Evolutionary conservation across 2,113 vertebrate genomes (phyloP).

Genomic region (Gnathonemus longibarbis): DNA sequence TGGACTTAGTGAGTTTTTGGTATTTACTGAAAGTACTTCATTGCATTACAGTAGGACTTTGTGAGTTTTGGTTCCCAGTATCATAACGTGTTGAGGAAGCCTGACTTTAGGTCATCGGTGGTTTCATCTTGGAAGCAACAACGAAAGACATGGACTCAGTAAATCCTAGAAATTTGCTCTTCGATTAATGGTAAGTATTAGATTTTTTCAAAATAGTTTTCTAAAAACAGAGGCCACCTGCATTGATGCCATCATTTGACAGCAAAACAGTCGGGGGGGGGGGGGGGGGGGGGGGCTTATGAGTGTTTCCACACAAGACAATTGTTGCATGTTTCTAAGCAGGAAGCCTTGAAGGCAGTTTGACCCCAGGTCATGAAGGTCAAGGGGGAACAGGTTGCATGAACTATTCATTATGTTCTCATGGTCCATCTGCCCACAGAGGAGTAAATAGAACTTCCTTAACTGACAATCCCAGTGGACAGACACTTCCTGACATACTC

Average conservation of each 20-base stretch:
- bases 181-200: not conserved
- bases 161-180: not conserved
- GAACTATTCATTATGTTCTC: constrained; percentile 59
- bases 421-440: constrained; percentile 37
- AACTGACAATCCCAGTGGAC: not conserved
- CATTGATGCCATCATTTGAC: not conserved
- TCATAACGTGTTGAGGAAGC: not conserved
- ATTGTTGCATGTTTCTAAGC: constrained; percentile 20
- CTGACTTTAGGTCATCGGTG: not conserved
- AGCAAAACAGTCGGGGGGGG: constrained; percentile 37
- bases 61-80: not conserved
- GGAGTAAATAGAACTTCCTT: constrained; percentile 11
- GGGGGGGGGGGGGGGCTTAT: constrained; percentile 36
- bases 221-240: not conserved
- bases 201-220: not conserved
- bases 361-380: constrained; percentile 45
- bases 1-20: not conserved
- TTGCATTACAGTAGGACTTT: not conserved
- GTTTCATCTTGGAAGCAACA: not conserved
- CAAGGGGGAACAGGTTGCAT: constrained; percentile 38
- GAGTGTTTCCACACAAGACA: constrained; percentile 35
- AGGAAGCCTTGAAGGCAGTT: constrained; percentile 34
- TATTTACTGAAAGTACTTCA: not conserved
- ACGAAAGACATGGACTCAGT: not conserved
- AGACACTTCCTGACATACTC: not conserved